A percentile compares a stretch with the other conserved stretches of the same genome.
These are phyloP conservation scores for Rhodophaea formosa DNA, from an alignment of 2,888 invertebrate genomes.

Conservation along the genomic window DNA sequence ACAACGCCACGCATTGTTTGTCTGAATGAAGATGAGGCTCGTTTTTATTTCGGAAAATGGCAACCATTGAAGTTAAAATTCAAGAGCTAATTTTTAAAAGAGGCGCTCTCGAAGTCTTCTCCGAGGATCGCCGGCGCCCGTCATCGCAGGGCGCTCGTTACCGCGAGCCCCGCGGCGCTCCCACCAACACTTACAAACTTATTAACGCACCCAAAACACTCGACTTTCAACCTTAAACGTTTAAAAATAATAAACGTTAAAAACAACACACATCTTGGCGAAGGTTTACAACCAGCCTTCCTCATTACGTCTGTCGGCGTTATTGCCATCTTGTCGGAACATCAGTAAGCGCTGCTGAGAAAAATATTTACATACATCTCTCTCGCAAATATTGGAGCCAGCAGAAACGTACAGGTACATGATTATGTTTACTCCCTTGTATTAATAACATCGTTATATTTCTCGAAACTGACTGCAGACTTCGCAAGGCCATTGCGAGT, in stretches of 20 bases:
- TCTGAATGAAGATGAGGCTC: constrained; percentile 22
- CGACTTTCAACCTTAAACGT: constrained; percentile 52
- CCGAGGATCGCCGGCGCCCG: constrained; percentile 54
- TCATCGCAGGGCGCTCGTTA: constrained; percentile 65
- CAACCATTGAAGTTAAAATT: constrained; percentile 43
- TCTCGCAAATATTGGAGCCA: constrained; percentile 52
- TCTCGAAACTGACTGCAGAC: constrained; percentile 34
- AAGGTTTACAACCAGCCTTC: constrained; percentile 58
- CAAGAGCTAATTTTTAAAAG: constrained; percentile 59
- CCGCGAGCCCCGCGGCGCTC: constrained; percentile 63
- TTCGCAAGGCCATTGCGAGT: constrained; percentile 23
- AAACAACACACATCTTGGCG: constrained; percentile 31
- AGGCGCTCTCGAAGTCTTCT: constrained; percentile 48
- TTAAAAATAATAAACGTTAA: constrained; percentile 23
- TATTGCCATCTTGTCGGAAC: constrained; percentile 65
- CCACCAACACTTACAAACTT: constrained; percentile 47
- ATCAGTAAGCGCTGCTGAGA: constrained; percentile 64
- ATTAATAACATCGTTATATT: constrained; percentile 46
- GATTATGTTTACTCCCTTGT: constrained; percentile 46
- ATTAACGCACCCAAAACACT: constrained; percentile 41
- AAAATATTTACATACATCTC: constrained; percentile 70
- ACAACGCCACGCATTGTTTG: constrained; percentile 12
- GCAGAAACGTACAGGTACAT: constrained; percentile 38
- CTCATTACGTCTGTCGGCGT: constrained; percentile 70
- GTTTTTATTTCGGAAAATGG: constrained; percentile 34